A percentile compares a stretch with the other conserved stretches of the same genome.
Conservation (phyloP, 2,888 invertebrate species). For the Omphaloscelis lunosa region DNA sequence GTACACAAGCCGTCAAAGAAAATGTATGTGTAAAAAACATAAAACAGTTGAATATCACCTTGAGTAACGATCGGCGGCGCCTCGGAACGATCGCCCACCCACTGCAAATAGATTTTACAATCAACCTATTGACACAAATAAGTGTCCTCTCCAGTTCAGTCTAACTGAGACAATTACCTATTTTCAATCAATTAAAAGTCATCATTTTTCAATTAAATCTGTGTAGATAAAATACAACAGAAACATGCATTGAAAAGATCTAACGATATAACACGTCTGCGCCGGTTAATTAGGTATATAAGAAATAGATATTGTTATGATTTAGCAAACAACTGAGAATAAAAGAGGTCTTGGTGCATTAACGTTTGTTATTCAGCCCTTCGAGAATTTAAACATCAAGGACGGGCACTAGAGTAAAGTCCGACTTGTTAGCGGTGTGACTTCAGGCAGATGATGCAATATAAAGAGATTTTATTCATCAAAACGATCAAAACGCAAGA, state of each 20-base stretch:
- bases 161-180: slow-evolving; percentile 37
- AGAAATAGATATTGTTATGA: slow-evolving; percentile 46
- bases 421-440: not conserved
- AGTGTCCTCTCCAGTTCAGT: slow-evolving; percentile 49
- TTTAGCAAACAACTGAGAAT: slow-evolving; percentile 35
- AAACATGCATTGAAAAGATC: slow-evolving; percentile 3
- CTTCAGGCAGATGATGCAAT: slow-evolving; percentile 18
- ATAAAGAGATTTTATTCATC: slow-evolving; percentile 34
- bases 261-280: not conserved
- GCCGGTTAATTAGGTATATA: not conserved
- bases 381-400: slow-evolving; percentile 28
- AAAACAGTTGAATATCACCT: slow-evolving; percentile 66
- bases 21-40: slow-evolving; percentile 59
- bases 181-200: slow-evolving; percentile 33
- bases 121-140: slow-evolving; percentile 77
- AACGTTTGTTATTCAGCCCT: slow-evolving; percentile 41
- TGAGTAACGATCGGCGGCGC: slow-evolving; percentile 67
- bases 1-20: slow-evolving; percentile 35
- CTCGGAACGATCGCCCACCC: slow-evolving; percentile 68
- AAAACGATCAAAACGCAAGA: slow-evolving; percentile 51
- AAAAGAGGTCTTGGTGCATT: slow-evolving; percentile 17
- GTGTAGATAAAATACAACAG: not conserved
- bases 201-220: slow-evolving; percentile 26
- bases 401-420: slow-evolving; percentile 19
- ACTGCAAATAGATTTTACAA: slow-evolving; percentile 71